Evolutionary conservation across 2,888 invertebrate species (phyloP).

Genomic region (Microctonus aethiopoides): DNA sequence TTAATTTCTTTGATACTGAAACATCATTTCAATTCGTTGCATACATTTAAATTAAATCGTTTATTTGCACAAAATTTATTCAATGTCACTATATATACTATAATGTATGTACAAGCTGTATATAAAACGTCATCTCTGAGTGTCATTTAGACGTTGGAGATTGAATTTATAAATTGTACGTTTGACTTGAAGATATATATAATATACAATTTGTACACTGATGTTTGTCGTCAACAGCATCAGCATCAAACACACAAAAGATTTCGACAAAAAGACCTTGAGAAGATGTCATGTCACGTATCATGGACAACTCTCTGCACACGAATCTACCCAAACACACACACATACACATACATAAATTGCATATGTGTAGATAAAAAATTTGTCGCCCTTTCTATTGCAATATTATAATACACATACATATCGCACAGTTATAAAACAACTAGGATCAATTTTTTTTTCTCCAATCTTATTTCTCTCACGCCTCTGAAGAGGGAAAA

Average conservation of each 20-base stretch:
- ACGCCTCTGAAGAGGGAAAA: not conserved
- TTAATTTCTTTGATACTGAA: not conserved
- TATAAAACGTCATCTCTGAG: slow-evolving; percentile 2
- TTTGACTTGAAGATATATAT: not conserved
- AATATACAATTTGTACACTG: not conserved
- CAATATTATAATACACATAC: not conserved
- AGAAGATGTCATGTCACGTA: slow-evolving; percentile 33
- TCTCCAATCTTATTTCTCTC: slow-evolving; percentile 17
- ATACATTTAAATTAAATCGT: slow-evolving; percentile 2
- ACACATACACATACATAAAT: not conserved
- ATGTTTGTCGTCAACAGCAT: not conserved
- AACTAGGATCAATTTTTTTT: slow-evolving; percentile 14
- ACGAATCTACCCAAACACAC: no score
- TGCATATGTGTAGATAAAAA: no score
- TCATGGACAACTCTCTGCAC: not conserved
- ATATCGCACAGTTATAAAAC: slow-evolving; percentile 27
- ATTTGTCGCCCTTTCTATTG: not conserved
- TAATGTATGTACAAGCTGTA: not conserved
- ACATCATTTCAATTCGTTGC: not conserved
- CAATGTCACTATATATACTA: not conserved
- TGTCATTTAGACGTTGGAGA: slow-evolving; percentile 9
- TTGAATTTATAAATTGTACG: slow-evolving; percentile 23
- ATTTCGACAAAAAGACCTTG: slow-evolving; percentile 26
- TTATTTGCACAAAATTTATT: not conserved
- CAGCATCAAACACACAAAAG: slow-evolving; percentile 6